Evolutionary conservation across 2,888 invertebrate species (phyloP), one percentile per base, ranked within the genome.

Genomic region (Laspeyria flexula): DNA sequence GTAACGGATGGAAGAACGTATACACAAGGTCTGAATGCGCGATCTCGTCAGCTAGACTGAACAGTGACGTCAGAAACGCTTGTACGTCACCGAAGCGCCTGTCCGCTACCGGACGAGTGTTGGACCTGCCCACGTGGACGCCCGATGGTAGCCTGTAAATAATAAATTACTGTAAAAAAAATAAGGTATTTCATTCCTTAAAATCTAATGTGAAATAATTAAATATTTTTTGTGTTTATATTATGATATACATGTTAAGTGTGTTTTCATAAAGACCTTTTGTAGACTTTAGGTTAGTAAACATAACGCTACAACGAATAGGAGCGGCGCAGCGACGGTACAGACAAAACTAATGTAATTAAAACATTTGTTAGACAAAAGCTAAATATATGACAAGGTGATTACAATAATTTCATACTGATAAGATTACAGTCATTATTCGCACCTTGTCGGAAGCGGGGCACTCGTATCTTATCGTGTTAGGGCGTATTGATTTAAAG

Each of bases 1-100:
- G 89, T 58, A 99, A 88, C 1, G 99, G 98, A 91, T 99, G 99
- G 93, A 99, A 99, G 93, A 99, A 99, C 0, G 99, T 99, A 84
- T 99, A 99, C 0, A 99, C 98, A 45, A 99, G 93, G 86, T 99
- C 98, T 5, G 96, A 97, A 91, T 99, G 99, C 0, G 98, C 96
- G 69, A 99, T 98, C 93, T 99, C 99, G 65, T 97, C 96, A 0
- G 98, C 96, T 77, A 98, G 95, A 72, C 93, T 93, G 86, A 98
- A 97, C 45, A 99, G 92, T 0, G 97, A 96, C 37, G 95, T 93
- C 3, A 99, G 94, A 88, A 99, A 99, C 50, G 95, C 94, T 77
- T 97, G 96, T 54, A 99, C 96, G 82, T 98, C 98, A 3, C 94
- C 93, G 77, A 96, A 96, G n/a, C 99, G 94, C 65, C 96, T 96